phyloP scores from a whole-genome alignment of 2,113 vertebrate species.

The Litocranius walleri region DNA sequence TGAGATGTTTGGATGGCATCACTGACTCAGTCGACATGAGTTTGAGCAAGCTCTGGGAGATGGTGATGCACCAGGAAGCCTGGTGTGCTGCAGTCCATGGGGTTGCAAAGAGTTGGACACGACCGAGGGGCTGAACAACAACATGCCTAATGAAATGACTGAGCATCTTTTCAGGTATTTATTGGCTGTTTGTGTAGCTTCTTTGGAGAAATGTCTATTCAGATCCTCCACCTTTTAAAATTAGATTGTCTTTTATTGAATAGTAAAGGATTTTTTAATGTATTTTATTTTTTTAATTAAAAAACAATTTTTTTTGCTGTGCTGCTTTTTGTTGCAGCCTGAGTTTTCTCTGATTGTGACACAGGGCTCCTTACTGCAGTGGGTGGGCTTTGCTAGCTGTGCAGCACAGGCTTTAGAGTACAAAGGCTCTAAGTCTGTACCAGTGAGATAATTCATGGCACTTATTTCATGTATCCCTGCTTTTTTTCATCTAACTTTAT shows the following conservation, averaged over 20 bases:
- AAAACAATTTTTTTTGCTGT: neutral
- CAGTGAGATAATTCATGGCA: neutral
- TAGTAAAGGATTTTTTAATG: neutral
- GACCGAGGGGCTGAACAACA: neutral
- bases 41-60: neutral
- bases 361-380: neutral
- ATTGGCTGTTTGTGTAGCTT: neutral
- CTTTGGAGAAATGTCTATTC: neutral
- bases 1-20: neutral
- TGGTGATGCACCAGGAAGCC: neutral
- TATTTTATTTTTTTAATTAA: neutral
- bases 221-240: neutral
- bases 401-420: accelerated
- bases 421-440: neutral
- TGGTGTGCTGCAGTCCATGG: neutral
- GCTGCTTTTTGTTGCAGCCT: neutral
- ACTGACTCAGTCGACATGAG: neutral
- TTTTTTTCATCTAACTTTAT: neutral
- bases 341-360: neutral
- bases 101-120: neutral
- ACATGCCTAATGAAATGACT: neutral
- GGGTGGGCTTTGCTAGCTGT: neutral
- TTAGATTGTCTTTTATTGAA: neutral
- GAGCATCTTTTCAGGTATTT: neutral
- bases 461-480: neutral